phyloP scores from a whole-genome alignment of 1,140 invertebrate species.

The Apis cerana region DNA sequence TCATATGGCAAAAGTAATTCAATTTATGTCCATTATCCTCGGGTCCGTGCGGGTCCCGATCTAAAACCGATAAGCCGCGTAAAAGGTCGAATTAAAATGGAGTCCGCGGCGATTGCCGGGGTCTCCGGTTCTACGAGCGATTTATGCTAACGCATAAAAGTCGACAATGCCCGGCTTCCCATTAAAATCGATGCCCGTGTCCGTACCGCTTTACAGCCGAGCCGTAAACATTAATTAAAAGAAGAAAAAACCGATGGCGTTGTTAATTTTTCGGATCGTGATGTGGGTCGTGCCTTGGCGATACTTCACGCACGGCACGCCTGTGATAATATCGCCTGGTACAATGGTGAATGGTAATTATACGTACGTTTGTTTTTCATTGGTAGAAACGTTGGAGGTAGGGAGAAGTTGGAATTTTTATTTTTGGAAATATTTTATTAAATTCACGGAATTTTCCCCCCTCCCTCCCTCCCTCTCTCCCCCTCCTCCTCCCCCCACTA shows the following conservation, averaged over 20 bases:
- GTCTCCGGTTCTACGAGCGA: slow-evolving; percentile 35
- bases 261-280: slow-evolving; percentile 56
- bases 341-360: neutral
- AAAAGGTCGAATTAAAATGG: slow-evolving; percentile 62
- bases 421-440: too few relatives aligned
- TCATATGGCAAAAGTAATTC: neutral
- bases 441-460: too few relatives aligned
- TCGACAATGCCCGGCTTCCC: slow-evolving; percentile 47
- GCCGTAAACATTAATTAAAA: slow-evolving; percentile 64
- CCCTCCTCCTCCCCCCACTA: too few relatives aligned
- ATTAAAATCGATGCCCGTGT: slow-evolving; percentile 60
- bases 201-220: slow-evolving; percentile 17
- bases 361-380: too few relatives aligned
- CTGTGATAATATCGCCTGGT: neutral
- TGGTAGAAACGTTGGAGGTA: too few relatives aligned
- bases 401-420: too few relatives aligned
- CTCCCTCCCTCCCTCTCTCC: too few relatives aligned
- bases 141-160: slow-evolving; percentile 63
- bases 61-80: slow-evolving; percentile 56
- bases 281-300: slow-evolving; percentile 29
- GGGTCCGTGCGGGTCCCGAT: slow-evolving; percentile 26
- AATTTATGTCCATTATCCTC: slow-evolving; percentile 33
- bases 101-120: slow-evolving; percentile 26
- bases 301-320: slow-evolving; percentile 13
- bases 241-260: slow-evolving; percentile 44